Evolutionary conservation across 2,797 vertebrate species (phyloP), one percentile per base, ranked within the genome.

Genomic region (Parambassis ranga): DNA sequence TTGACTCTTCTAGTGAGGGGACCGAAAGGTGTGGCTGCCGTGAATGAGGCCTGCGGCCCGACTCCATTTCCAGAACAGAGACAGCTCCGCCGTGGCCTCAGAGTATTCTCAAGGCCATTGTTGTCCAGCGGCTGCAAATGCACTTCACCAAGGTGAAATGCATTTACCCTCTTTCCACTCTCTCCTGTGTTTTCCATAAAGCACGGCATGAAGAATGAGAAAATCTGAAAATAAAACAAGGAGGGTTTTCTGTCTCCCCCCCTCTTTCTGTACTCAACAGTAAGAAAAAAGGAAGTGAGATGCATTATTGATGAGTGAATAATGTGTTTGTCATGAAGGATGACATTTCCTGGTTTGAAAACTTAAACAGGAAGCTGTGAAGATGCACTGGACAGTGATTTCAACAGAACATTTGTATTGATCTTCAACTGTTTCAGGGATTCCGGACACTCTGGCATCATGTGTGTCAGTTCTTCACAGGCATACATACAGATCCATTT

Each of bases 231-330:
- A 95, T 95, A 94, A 95, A 95, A 91, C 91, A 72, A 71, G 30
- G 19, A 86, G 79, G 62, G 68, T 84, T 83, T 83, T 73, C 57
- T 27, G n/a, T 50, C 41, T 5, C 13, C 37, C 56, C 64, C 23
- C 14, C 18, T 33, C 32, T 71, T 65, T 72, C 65, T n/a, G n/a
- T 72, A 52, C 81, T 85, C 81, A 69, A 71, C 71, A 69, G 82
- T 79, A 84, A 75, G 53, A 64, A 78, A 71, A 77, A 53, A 88
- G 32, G 83, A 76, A 71, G 80, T 67, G 75, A 77, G 81, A 92
- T 98, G 92, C 91, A 96, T 94, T 98, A 97, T 96, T 95, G 93
- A 98, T 96, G 93, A 84, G 81, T 48, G 71, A 77, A 91, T 93
- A 93, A 96, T 94, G 90, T 89, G 86, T 94, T 94, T 93, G 92